phyloP scores from a whole-genome alignment of 1,140 invertebrate genomes.

The Melanaphis sacchari region DNA sequence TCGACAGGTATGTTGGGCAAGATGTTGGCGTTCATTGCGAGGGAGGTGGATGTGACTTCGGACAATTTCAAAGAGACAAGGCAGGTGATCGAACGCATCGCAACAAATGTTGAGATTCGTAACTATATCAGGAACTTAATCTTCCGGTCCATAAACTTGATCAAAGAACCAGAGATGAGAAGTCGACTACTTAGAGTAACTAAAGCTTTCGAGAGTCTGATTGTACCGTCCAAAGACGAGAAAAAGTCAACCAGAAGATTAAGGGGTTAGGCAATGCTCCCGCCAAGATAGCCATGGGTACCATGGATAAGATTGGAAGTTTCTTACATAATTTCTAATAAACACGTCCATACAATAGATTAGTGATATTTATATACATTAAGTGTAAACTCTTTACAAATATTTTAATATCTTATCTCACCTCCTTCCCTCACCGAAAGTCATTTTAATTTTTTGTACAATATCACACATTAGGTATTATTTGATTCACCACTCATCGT shows the following conservation, averaged over 20 bases:
- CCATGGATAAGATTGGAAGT: background rate
- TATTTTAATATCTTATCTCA: background rate
- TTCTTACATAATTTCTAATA: background rate
- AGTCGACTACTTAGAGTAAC: background rate
- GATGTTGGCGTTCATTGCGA: background rate
- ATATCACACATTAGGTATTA: background rate
- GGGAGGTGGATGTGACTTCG: background rate
- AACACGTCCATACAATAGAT: background rate
- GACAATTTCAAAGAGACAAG: background rate
- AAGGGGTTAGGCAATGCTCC: background rate
- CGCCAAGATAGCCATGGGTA: background rate
- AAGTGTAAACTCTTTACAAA: background rate
- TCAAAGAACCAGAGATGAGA: background rate
- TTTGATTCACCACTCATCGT: background rate
- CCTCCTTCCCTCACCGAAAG: background rate
- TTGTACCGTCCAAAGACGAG: background rate
- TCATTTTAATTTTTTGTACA: background rate
- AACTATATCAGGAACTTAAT: too few species aligned
- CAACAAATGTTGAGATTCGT: accelerated
- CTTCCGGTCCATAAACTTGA: background rate
- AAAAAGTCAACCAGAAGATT: background rate
- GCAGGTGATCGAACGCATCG: background rate
- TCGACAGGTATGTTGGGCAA: background rate
- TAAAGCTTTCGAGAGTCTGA: too few species aligned
- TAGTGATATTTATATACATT: background rate